Evolutionary conservation across 2,888 invertebrate genomes (phyloP).

Genomic region (Latrodectus elegans): DNA sequence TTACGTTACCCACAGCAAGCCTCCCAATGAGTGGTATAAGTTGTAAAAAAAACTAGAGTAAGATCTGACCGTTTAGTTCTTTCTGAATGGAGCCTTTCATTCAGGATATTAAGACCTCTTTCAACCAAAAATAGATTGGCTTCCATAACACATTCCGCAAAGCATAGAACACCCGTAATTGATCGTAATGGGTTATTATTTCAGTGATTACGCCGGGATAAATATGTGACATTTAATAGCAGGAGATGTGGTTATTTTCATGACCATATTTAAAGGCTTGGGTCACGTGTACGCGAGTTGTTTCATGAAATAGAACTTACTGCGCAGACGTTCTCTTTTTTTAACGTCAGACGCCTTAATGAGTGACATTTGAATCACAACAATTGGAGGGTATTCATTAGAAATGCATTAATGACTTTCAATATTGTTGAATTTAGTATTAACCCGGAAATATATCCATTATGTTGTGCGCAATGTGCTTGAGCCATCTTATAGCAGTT

Average conservation of each 20-base stretch:
- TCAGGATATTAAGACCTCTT: neutral
- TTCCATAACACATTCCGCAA: neutral
- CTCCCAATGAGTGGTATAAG: neutral
- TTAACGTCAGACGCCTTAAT: no score
- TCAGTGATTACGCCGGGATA: neutral
- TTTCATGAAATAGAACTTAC: no score
- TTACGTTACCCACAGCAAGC: neutral
- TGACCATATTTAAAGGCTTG: neutral
- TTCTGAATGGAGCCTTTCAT: neutral
- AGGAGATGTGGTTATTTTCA: neutral
- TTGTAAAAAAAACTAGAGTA: neutral
- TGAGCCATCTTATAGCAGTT: no score
- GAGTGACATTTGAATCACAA: no score
- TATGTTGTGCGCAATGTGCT: no score
- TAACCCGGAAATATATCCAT: no score
- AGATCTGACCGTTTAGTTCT: neutral
- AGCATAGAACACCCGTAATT: neutral
- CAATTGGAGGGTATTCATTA: no score
- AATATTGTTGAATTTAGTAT: no score
- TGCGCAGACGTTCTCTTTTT: no score
- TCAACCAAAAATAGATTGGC: neutral
- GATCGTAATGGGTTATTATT: neutral
- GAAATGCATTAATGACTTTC: no score
- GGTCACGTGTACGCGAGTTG: neutral
- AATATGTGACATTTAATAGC: slow-evolving; percentile 2